phyloP scores from a whole-genome alignment of 2,888 invertebrate species.

The Bellardia pandia region DNA sequence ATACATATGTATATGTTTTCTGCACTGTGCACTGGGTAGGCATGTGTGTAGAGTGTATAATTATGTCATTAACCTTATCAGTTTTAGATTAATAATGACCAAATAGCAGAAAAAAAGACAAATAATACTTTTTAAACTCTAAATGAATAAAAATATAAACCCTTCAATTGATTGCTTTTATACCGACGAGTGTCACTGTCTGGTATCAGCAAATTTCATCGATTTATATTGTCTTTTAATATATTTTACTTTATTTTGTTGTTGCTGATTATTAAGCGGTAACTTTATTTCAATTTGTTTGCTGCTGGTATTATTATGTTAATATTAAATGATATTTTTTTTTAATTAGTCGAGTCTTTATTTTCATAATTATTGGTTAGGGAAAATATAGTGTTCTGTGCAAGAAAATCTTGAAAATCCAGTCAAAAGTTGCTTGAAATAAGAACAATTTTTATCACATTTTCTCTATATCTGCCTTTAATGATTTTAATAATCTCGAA shows the following conservation, averaged over 20 bases:
- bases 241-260: not conserved
- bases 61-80: constrained; percentile 59
- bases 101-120: constrained; percentile 7
- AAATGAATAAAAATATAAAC: constrained; percentile 15
- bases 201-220: constrained; percentile 30
- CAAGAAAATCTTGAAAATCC: too few relatives aligned
- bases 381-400: not conserved
- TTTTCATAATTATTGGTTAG: not conserved
- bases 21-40: not conserved
- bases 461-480: too few relatives aligned
- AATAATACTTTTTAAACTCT: not conserved
- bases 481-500: too few relatives aligned
- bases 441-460: too few relatives aligned
- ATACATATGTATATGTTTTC: not conserved
- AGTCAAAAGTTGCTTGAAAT: too few relatives aligned
- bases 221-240: constrained; percentile 17
- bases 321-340: constrained; percentile 1
- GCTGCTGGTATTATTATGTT: constrained; percentile 5
- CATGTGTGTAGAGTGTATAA: not conserved
- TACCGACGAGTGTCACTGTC: not conserved
- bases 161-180: not conserved
- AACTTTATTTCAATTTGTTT: constrained; percentile 23
- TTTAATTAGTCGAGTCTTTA: not conserved
- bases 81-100: constrained; percentile 18
- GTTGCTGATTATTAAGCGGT: constrained; percentile 1